Conservation (phyloP, 2,888 invertebrate species). For the Cactoblastis cactorum region DNA sequence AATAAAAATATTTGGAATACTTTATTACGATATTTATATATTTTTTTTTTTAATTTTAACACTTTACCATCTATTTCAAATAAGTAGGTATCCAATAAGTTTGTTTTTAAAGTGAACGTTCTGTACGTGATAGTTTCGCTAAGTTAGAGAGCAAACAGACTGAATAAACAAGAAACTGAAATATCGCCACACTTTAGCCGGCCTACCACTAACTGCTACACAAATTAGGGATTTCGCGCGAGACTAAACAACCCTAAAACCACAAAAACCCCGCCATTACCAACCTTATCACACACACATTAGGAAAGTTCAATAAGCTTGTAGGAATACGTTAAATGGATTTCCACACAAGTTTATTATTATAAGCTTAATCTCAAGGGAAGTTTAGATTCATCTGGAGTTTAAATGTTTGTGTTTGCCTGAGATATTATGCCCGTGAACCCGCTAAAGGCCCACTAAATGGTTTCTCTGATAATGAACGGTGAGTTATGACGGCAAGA, state of each 20-base stretch:
- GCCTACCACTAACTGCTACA: conserved; percentile 43
- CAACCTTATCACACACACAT: conserved; percentile 15
- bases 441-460: background rate
- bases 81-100: no score
- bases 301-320: conserved; percentile 13
- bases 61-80: no score
- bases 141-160: conserved; percentile 31
- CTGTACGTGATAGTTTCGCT: conserved; percentile 5
- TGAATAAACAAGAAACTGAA: conserved; percentile 38
- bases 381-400: conserved; percentile 31
- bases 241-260: conserved; percentile 33
- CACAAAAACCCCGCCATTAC: conserved; percentile 7
- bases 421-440: conserved; percentile 11
- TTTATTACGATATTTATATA: no score
- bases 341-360: conserved; percentile 44
- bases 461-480: background rate
- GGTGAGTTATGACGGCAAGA: background rate
- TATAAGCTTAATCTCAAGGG: conserved; percentile 45
- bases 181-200: conserved; percentile 32
- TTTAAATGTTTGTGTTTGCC: conserved; percentile 15
- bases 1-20: no score
- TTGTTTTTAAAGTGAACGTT: background rate
- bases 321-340: conserved; percentile 17
- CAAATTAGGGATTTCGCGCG: conserved; percentile 46
- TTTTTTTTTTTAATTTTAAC: no score